Base-by-base conservation (phyloP, 1,140 invertebrate genomes). In the Apis laboriosa region DNA sequence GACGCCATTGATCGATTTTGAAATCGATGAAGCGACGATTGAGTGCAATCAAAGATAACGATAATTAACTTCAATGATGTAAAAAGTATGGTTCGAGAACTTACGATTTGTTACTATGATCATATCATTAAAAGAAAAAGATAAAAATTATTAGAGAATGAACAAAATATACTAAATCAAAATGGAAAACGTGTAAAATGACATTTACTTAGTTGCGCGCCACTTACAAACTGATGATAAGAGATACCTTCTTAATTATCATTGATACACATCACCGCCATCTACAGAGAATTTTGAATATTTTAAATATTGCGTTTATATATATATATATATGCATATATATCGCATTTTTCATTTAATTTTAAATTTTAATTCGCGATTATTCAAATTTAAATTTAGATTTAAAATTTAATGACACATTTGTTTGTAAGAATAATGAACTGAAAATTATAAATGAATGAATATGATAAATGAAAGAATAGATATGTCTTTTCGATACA, bases 1-100 rank as follows among this genome's bases (percentile, higher is more conserved):
- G n/a, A 73, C 71, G 28, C 17, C 71, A 73, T 34, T 13, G 71
- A 73, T 73, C 19, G 71, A 73, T 58, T 43, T 58, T 8, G 19
- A 56, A 73, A 73, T 73, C 24, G 9, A 55, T 51, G 70, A 9
- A 13, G 12, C 34, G 13, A n/a, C 43, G 43, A 43, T 13, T 9
- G 15, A 21, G 43, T 13, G 43, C 4, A 34, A 28, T 43, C 11
- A 2, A 1, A 13, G 28, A 68, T 4, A 8, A 13, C 12, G 19
- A 12, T 49, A 8, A 34, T 68, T 11, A 72, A 51, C 9, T 28
- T 28, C 13, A 1, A 24, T 4, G 13, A 9, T 24, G 5, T 24
- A 70, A 43, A 43, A 70, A 51, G 19, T 0, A 5, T 53, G 11
- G n/a, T 53, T 53, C 5, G 13, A 28, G 28, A 21, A 72, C 51